Evolutionary conservation across 1,140 invertebrate genomes (phyloP), one percentile per base, ranked within the genome.

Genomic region (Diplogasteroides magnus): DNA sequence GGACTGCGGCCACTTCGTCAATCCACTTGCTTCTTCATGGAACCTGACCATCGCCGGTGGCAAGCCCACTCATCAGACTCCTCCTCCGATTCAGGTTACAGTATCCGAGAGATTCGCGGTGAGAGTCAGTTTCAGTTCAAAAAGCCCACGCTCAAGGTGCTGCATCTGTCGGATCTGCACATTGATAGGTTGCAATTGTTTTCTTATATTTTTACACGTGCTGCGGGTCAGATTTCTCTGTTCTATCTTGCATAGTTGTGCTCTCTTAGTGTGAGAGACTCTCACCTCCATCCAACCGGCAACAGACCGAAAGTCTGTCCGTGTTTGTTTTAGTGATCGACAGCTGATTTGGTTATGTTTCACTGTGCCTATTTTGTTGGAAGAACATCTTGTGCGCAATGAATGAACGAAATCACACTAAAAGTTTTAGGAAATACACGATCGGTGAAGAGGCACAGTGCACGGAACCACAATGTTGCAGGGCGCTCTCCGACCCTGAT

Each of bases 131-230:
- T 48, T 48, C 37, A 48, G 37, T 11, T 11, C 6, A 48, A 6
- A 48, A 48, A 48, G 37, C 37, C 37, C 37, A 48, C 37, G 37
- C 37, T 48, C 37, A 48, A 48, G 37, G 37, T 48, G 37, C 37
- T 48, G 37, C 37, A 48, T 48, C 37, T 48, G 6, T 48, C 37
- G 37, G 37, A 48, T 48, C 37, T 48, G 37, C 37, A 48, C 19
- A 48, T 48, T 48, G 37, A 48, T 19, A 48, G 37, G 37, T 48
- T 11, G 37, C 19, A n/a, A n/a, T n/a, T n/a, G n/a, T n/a, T n/a
- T n/a, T n/a, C n/a, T n/a, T n/a, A n/a, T n/a, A n/a, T n/a, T n/a
- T n/a, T n/a, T n/a, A n/a, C n/a, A n/a, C n/a, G n/a, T n/a, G n/a
- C n/a, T n/a, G n/a, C n/a, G n/a, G n/a, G n/a, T n/a, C n/a, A n/a